Percentiles rank a stretch among this genome's conserved stretches.
Evolutionary conservation across 2,113 vertebrate species (phyloP).

Genomic region (Grantiella picta): DNA sequence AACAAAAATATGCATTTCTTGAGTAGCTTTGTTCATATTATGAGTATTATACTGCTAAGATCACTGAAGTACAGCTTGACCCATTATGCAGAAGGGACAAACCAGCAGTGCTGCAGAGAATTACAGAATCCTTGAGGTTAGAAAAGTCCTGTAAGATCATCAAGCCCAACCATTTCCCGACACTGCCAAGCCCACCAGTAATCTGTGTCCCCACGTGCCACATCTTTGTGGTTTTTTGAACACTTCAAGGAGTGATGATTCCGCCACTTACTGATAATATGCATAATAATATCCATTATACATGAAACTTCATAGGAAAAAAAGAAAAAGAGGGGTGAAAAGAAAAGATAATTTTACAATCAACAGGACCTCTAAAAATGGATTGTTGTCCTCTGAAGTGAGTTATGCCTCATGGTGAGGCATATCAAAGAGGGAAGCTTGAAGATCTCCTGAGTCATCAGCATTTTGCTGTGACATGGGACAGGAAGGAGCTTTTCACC

Average conservation of each 20-base stretch:
- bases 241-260: not conserved
- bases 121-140: not conserved
- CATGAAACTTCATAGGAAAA: not conserved
- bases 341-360: not conserved
- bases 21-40: not conserved
- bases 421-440: not conserved
- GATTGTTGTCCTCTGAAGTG: not conserved
- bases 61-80: not conserved
- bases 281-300: not conserved
- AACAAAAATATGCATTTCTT: not conserved
- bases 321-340: rapidly evolving
- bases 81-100: not conserved
- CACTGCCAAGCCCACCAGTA: not conserved
- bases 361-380: not conserved
- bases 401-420: not conserved
- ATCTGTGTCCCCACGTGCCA: not conserved
- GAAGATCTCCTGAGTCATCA: not conserved
- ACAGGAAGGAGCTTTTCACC: not conserved
- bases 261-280: not conserved
- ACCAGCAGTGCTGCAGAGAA: not conserved
- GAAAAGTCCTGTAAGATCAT: not conserved
- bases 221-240: rapidly evolving
- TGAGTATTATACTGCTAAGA: not conserved
- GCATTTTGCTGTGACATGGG: not conserved
- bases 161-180: rapidly evolving